A percentile compares a stretch with the other conserved stretches of the same genome.
phyloP scores from a whole-genome alignment of 2,797 vertebrate genomes.

The Pagetopsis macropterus region DNA sequence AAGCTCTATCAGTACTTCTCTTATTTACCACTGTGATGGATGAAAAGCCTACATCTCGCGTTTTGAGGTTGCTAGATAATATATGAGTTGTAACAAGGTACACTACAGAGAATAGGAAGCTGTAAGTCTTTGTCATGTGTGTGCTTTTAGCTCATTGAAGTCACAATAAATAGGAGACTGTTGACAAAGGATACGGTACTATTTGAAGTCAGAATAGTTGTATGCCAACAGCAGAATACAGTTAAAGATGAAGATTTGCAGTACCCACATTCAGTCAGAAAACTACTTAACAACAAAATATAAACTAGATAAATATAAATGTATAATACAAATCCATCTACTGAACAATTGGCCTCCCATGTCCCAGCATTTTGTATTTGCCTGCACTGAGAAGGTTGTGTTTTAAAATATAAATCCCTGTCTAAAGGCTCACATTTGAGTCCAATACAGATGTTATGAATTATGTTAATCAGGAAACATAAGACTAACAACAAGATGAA shows the following conservation, averaged over 20 bases:
- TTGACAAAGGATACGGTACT: not conserved
- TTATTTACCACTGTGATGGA: conserved; percentile 17
- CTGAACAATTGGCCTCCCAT: not conserved
- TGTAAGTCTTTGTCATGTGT: conserved; percentile 14
- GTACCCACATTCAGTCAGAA: not conserved
- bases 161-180: not conserved
- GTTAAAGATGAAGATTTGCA: not conserved
- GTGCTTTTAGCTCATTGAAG: conserved; percentile 1
- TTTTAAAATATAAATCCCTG: not conserved
- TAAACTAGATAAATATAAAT: not conserved
- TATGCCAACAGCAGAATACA: not conserved
- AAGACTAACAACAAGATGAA: no score
- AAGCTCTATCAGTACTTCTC: conserved; percentile 16
- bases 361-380: not conserved
- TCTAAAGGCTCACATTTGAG: not conserved
- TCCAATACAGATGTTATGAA: not conserved
- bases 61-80: conserved; percentile 17
- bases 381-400: not conserved
- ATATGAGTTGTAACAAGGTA: conserved; percentile 17
- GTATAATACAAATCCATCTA: not conserved
- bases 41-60: conserved; percentile 22
- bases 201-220: no score
- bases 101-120: conserved; percentile 1
- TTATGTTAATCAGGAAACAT: not conserved
- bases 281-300: not conserved